These are phyloP conservation scores for Cynopterus sphinx DNA, from an alignment of 2,797 vertebrate species.

Conservation along the genomic window DNA sequence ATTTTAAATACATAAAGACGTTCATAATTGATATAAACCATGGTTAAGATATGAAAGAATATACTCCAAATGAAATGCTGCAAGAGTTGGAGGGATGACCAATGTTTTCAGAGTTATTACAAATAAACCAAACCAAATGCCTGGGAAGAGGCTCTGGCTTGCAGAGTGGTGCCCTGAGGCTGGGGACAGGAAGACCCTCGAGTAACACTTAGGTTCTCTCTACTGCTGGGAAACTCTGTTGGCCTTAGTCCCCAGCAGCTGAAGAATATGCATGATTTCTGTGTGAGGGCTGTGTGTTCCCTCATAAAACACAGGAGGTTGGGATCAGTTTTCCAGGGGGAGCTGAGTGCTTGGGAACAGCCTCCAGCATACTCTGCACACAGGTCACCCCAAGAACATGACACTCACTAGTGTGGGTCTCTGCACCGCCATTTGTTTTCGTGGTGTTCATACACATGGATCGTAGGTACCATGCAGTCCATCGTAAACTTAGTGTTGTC, in stretches of 20 bases:
- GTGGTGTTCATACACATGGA: constrained; percentile 95
- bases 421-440: constrained; percentile 97
- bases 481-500: constrained; percentile 95
- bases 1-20: background rate
- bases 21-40: too few relatives aligned
- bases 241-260: background rate
- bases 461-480: constrained; percentile 93
- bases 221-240: background rate
- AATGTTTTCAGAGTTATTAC: background rate
- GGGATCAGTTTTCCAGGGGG: background rate
- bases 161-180: background rate
- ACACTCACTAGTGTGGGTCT: constrained; percentile 93
- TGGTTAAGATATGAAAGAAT: background rate
- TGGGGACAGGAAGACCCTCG: background rate
- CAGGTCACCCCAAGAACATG: accelerated
- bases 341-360: background rate
- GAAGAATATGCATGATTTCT: accelerated
- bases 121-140: background rate
- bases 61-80: background rate
- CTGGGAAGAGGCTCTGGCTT: background rate
- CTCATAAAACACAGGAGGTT: background rate
- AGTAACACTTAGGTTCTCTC: background rate
- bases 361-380: background rate
- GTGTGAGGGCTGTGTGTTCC: background rate
- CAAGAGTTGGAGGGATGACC: background rate